Evolutionary conservation across 1,140 invertebrate species (phyloP).

Genomic region (Anastatus disparis): DNA sequence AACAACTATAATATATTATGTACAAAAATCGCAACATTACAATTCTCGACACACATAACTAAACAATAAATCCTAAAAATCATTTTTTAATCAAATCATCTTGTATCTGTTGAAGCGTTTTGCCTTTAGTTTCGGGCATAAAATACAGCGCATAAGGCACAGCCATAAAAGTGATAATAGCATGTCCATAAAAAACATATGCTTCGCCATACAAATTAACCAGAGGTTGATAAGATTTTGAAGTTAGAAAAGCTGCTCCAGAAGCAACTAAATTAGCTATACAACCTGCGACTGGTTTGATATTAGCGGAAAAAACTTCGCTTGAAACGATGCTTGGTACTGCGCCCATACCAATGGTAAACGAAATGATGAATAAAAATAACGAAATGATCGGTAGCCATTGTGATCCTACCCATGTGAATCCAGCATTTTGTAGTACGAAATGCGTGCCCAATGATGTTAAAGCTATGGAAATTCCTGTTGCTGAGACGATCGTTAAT

Average conservation of each 20-base stretch:
- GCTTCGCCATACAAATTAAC: constrained; percentile 66
- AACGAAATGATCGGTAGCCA: constrained; percentile 43
- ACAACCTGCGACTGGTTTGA: constrained; percentile 74
- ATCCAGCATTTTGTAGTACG: constrained; percentile 66
- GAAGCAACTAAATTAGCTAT: constrained; percentile 78
- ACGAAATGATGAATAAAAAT: constrained; percentile 35
- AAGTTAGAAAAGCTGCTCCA: constrained; percentile 76
- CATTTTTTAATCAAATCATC: constrained; percentile 38
- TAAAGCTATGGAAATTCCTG: constrained; percentile 67
- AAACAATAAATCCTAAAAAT: too few relatives aligned
- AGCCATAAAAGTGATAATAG: constrained; percentile 66
- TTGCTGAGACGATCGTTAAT: constrained; percentile 72
- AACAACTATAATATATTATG: too few relatives aligned
- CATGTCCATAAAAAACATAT: constrained; percentile 45
- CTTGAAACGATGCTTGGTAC: constrained; percentile 77
- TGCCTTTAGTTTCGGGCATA: constrained; percentile 85
- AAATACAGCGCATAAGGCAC: constrained; percentile 72
- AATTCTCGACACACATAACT: too few relatives aligned
- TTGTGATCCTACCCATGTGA: constrained; percentile 55
- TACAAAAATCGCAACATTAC: too few relatives aligned
- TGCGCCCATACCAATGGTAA: constrained; percentile 72
- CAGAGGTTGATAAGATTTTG: constrained; percentile 76
- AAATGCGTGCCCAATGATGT: constrained; percentile 72
- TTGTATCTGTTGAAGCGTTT: constrained; percentile 69
- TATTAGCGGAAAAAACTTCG: constrained; percentile 78